A percentile compares a stretch with the other conserved stretches of the same genome.
Conservation (phyloP, 2,888 invertebrate genomes). For the Tubulanus polymorphus region DNA sequence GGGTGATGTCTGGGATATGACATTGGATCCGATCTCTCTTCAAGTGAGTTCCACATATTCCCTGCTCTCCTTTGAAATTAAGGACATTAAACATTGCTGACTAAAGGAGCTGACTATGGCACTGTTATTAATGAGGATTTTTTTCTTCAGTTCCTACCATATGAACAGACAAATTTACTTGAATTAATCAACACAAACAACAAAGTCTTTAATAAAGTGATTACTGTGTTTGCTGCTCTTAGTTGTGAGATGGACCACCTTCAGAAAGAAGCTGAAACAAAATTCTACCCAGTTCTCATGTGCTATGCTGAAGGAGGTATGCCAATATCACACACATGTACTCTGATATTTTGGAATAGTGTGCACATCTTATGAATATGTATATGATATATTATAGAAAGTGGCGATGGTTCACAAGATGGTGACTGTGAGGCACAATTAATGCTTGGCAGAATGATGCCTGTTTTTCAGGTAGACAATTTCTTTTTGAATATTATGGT, state of each 20-base stretch:
- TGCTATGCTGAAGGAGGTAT: conserved; percentile 68
- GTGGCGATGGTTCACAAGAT: conserved; percentile 48
- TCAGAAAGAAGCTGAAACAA: conserved; percentile 64
- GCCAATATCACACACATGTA: no score
- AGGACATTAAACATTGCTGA: no score
- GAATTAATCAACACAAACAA: conserved; percentile 79
- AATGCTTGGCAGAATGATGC: conserved; percentile 56
- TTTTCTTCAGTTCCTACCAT: conserved; percentile 54
- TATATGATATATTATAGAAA: background rate
- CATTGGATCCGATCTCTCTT: conserved; percentile 52
- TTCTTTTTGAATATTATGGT: no score
- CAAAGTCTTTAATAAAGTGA: conserved; percentile 65
- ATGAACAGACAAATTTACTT: conserved; percentile 65
- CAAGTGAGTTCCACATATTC: no score
- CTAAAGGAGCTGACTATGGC: no score
- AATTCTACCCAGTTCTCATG: conserved; percentile 62
- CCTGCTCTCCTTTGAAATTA: no score
- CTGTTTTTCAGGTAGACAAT: conserved; percentile 54
- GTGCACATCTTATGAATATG: no score
- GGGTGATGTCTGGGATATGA: conserved; percentile 53
- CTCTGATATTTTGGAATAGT: no score
- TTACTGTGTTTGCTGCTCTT: conserved; percentile 73
- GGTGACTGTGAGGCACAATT: conserved; percentile 57
- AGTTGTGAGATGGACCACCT: conserved; percentile 73
- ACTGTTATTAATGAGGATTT: no score